Percentiles rank a stretch among this genome's conserved stretches.
These are phyloP conservation scores for Bombylius major DNA, from an alignment of 2,888 invertebrate genomes.

Conservation along the genomic window DNA sequence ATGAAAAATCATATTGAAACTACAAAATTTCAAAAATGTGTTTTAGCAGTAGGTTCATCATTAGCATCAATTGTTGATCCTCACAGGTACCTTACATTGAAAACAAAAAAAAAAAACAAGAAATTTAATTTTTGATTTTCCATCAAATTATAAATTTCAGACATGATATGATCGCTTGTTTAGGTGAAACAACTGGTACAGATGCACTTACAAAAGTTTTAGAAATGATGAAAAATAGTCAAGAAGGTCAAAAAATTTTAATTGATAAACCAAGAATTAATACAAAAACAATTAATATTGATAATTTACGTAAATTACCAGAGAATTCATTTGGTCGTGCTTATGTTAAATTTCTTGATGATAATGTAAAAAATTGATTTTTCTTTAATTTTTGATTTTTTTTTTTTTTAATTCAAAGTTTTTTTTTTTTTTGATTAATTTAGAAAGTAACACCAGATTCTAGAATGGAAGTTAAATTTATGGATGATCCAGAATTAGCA, in stretches of 20 bases:
- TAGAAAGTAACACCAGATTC: slow-evolving; percentile 83
- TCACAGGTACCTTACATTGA: slow-evolving; percentile 42
- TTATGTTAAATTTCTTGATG: slow-evolving; percentile 71
- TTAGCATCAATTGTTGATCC: slow-evolving; percentile 71
- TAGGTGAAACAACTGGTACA: slow-evolving; percentile 82
- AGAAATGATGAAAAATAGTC: slow-evolving; percentile 58
- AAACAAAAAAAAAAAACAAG: too few relatives aligned
- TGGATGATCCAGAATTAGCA: slow-evolving; percentile 75
- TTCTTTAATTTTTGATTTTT: slow-evolving; percentile 18
- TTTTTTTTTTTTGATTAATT: slow-evolving; percentile 16
- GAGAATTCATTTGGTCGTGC: slow-evolving; percentile 72
- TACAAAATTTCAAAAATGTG: slow-evolving; percentile 56
- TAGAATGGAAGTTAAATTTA: slow-evolving; percentile 77
- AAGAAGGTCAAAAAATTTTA: slow-evolving; percentile 66
- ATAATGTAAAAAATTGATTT: slow-evolving; percentile 41
- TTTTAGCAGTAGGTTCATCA: slow-evolving; percentile 81
- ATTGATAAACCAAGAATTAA: slow-evolving; percentile 76
- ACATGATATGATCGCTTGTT: slow-evolving; percentile 87
- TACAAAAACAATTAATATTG: slow-evolving; percentile 63
- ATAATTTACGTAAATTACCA: slow-evolving; percentile 56
- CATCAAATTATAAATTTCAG: too few relatives aligned
- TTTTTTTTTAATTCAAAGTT: slow-evolving; percentile 21
- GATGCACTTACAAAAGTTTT: slow-evolving; percentile 59
- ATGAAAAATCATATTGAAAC: slow-evolving; percentile 50
- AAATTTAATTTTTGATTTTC: too few relatives aligned